Conservation (phyloP, 64 coral and sea anemone species). For the Cladopsammia gracilis region DNA sequence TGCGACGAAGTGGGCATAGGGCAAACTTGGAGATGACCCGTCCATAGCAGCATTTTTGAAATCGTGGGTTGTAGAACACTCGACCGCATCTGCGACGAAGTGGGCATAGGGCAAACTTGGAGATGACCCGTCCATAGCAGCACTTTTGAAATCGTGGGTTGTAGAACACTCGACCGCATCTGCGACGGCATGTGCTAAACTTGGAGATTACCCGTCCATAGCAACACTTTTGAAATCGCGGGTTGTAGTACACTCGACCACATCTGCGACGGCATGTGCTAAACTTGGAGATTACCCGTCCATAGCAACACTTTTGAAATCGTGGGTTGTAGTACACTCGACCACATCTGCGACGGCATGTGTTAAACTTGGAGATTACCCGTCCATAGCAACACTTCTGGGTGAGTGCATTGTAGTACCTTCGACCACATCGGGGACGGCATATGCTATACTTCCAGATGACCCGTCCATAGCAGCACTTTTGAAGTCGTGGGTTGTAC, state of each 20-base stretch:
- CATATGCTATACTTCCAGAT: no score
- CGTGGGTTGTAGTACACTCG: neutral
- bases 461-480: neutral
- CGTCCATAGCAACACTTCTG: neutral
- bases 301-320: neutral
- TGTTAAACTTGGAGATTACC: neutral
- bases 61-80: neutral
- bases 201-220: neutral
- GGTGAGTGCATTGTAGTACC: neutral
- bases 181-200: no score
- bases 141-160: neutral
- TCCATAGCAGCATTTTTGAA: neutral
- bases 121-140: neutral
- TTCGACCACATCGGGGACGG: no score
- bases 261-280: neutral
- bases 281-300: neutral
- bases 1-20: neutral
- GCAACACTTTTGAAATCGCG: no score
- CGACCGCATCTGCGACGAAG: neutral
- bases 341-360: neutral
- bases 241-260: neutral
- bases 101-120: neutral
- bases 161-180: neutral
- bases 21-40: neutral
- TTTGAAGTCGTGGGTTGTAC: no score